Conservation (phyloP, 2,113 vertebrate genomes). For the Synodontis membranacea region DNA sequence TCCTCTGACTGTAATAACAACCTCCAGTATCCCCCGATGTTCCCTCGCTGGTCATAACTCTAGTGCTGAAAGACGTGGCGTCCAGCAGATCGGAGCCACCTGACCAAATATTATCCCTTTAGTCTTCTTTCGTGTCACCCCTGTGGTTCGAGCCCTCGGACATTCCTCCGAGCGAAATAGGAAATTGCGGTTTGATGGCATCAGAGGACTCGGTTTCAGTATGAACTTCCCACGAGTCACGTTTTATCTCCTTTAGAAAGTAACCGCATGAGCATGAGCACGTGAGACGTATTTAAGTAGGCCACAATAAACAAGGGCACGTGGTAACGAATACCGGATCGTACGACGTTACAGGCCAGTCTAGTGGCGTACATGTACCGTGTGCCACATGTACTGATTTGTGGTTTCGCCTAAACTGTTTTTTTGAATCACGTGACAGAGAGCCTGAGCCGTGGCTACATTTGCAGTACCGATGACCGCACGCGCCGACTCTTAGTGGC, state of each 20-base stretch:
- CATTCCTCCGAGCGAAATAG: constrained; percentile 41
- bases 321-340: background rate
- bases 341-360: background rate
- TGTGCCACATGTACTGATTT: constrained; percentile 29
- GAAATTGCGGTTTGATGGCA: constrained; percentile 33
- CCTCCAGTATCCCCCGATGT: background rate
- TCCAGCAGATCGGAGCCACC: constrained; percentile 43
- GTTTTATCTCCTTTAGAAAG: constrained; percentile 8
- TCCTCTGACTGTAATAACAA: constrained; percentile 27
- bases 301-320: background rate
- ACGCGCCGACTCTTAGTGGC: background rate
- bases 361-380: background rate
- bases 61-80: constrained; percentile 18
- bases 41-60: constrained; percentile 27
- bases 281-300: background rate
- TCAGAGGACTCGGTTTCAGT: constrained; percentile 17
- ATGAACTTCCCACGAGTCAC: background rate
- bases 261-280: background rate
- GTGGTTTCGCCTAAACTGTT: constrained; percentile 29
- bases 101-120: constrained; percentile 51
- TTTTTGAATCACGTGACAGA: constrained; percentile 13
- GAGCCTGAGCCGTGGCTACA: constrained; percentile 13
- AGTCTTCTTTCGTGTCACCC: constrained; percentile 38
- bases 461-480: constrained; percentile 8
- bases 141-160: constrained; percentile 5